Conservation (phyloP, 2,888 invertebrate species). For the Loripinus fragilis region DNA sequence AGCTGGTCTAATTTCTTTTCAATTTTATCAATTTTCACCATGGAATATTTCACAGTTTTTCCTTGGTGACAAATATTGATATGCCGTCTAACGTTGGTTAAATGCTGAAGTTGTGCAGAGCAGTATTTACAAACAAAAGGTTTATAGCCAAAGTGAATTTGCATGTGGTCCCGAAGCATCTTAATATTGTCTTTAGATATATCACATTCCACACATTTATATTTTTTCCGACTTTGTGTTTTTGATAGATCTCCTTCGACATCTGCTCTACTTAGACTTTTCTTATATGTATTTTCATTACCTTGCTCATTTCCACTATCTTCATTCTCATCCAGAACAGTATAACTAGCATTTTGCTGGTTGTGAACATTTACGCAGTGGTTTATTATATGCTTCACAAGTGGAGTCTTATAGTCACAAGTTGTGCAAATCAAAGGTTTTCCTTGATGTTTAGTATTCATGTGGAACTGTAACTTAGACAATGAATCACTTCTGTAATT, state of each 20-base stretch:
- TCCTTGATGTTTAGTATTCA: constrained; percentile 58
- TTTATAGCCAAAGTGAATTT: constrained; percentile 53
- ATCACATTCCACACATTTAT: constrained; percentile 39
- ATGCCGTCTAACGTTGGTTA: constrained; percentile 39
- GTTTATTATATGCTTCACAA: constrained; percentile 59
- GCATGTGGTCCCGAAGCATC: constrained; percentile 40
- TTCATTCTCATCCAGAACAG: background rate
- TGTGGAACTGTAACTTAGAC: constrained; percentile 52
- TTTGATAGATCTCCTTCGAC: background rate
- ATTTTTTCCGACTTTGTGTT: background rate
- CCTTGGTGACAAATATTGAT: constrained; percentile 33
- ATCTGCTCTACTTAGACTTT: too few relatives aligned
- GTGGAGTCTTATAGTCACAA: constrained; percentile 58
- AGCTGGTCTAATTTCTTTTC: constrained; percentile 38
- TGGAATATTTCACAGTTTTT: constrained; percentile 33
- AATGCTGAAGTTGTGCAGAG: constrained; percentile 11
- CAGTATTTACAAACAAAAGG: constrained; percentile 61
- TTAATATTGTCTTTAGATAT: background rate
- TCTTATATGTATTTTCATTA: background rate
- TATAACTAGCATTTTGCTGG: constrained; percentile 28
- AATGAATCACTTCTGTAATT: constrained; percentile 32
- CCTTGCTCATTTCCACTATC: background rate
- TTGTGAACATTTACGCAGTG: constrained; percentile 55
- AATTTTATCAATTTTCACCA: constrained; percentile 27
- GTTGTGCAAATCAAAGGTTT: constrained; percentile 34